These are phyloP conservation scores for Zosterops japonicus DNA, from an alignment of 2,113 vertebrate genomes.

Conservation along the genomic window DNA sequence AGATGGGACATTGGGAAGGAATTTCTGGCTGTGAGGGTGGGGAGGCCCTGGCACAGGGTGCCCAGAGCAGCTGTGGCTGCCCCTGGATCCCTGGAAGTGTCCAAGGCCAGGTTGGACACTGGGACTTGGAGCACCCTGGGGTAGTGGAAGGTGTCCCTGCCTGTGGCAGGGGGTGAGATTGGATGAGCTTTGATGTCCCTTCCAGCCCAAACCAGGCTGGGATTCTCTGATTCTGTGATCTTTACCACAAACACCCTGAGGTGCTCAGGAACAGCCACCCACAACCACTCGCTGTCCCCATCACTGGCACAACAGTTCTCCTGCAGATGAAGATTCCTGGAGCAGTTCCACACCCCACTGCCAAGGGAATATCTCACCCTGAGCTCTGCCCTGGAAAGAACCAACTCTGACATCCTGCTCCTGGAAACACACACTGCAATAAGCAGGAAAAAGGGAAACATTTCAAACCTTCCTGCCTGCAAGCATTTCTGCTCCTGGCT, in stretches of 20 bases:
- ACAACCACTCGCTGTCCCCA: fast-evolving
- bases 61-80: background rate
- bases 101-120: fast-evolving
- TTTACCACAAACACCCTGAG: background rate
- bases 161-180: fast-evolving
- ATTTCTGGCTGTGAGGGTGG: fast-evolving
- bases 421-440: background rate
- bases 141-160: fast-evolving
- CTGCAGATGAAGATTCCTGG: background rate
- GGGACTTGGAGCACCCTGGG: background rate
- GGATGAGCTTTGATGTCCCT: background rate
- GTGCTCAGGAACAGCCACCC: background rate
- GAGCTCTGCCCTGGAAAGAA: background rate
- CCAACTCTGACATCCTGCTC: background rate
- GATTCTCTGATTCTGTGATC: background rate
- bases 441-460: background rate
- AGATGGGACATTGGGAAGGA: background rate
- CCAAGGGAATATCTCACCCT: background rate
- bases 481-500: background rate
- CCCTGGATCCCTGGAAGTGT: background rate
- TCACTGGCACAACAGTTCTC: background rate
- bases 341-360: background rate
- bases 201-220: background rate
- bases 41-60: fast-evolving
- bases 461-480: background rate